Base-by-base conservation (phyloP, 2,888 invertebrate species). In the Dynastes hyllus region DNA sequence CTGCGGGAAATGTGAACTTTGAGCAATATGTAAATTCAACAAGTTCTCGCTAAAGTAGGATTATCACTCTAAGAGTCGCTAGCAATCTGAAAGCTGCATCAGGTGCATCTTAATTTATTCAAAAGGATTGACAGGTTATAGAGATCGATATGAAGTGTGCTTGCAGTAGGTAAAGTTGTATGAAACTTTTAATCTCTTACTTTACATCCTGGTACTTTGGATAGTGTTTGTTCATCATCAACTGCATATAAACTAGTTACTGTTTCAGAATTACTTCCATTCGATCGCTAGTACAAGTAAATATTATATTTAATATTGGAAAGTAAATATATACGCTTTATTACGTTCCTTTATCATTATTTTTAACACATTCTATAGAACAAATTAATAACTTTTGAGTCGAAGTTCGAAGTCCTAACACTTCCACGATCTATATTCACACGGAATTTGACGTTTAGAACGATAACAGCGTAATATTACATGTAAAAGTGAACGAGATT, bases 401-500 rank as follows among this genome's bases (percentile, higher is more conserved):
- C 37, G 61, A 22, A 58, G 61, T 55, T 8, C 71, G 6, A 37
- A 55, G 16, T 71, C 61, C 45, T 45, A 27, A 61, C 58, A 45
- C 73, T 75, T 75, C 32, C 32, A 37, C 5, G 40, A 0, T 58
- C 16, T 61, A 61, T 75, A 75, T 75, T 75, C 45, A 75, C 45
- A 29, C 16, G 5, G 45, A 75, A 45, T 75, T 27, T 29, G 27
- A 75, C 61, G 71, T 55, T n/a, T 37, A 55, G 29, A 71, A 71
- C 55, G 45, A 40, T 45, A 61, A 61, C 45, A 61, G 13, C 27
- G 45, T 75, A 75, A 75, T 50, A 75, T 75, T 29, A 50, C 61
- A 75, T 63, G 61, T 75, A 61, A 75, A 45, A 75, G 61, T 45
- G 73, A 75, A 75, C 16, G 73, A 75, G 73, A 75, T 75, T 75